Conservation (phyloP, 1,140 invertebrate genomes). For the Listronotus bonariensis region DNA sequence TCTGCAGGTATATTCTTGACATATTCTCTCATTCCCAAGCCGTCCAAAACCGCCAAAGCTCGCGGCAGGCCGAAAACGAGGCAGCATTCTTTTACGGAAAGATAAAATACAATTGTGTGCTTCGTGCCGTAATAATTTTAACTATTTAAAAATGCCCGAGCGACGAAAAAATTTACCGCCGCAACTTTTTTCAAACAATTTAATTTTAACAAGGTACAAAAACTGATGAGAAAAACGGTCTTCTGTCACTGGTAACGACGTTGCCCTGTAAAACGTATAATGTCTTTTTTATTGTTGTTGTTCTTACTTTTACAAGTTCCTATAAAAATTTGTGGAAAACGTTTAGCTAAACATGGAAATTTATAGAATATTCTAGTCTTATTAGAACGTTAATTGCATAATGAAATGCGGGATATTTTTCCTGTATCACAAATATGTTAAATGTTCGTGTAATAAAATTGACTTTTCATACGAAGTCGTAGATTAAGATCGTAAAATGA, state of each 20-base stretch:
- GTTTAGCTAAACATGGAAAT: too few species aligned
- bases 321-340: background rate
- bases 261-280: slow-evolving; percentile 6
- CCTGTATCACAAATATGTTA: too few species aligned
- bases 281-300: background rate
- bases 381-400: too few species aligned
- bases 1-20: slow-evolving; percentile 14
- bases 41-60: slow-evolving; percentile 10
- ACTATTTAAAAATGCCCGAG: slow-evolving; percentile 21
- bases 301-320: background rate
- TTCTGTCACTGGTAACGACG: slow-evolving; percentile 19
- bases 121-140: slow-evolving; percentile 18
- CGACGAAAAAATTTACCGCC: slow-evolving; percentile 17
- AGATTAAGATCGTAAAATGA: too few species aligned
- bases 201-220: slow-evolving; percentile 23
- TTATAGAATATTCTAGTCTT: too few species aligned
- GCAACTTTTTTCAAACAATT: slow-evolving; percentile 22
- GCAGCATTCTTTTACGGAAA: slow-evolving; percentile 24
- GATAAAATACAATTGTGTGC: slow-evolving; percentile 22
- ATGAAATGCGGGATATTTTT: too few species aligned
- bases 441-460: too few species aligned
- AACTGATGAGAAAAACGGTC: slow-evolving; percentile 21
- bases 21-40: slow-evolving; percentile 9
- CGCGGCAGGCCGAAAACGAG: slow-evolving; percentile 12
- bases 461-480: too few species aligned